A percentile compares a stretch with the other conserved stretches of the same genome.
phyloP scores from a whole-genome alignment of 2,797 vertebrate species.

The Pseudomugil gertrudae region DNA sequence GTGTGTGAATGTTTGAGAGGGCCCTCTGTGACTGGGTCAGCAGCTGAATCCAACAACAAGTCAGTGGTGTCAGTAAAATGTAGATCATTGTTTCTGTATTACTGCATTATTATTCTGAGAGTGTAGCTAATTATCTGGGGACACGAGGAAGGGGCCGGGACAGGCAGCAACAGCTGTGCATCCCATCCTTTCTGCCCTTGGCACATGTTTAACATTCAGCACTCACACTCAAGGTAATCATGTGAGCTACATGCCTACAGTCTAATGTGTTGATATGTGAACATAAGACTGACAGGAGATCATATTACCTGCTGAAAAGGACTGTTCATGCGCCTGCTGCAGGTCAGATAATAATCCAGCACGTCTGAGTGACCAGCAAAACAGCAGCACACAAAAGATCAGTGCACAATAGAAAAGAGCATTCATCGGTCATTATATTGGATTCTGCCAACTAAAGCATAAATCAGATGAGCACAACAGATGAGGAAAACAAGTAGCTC shows the following conservation, averaged over 20 bases:
- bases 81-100: slow-evolving; percentile 6
- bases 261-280: slow-evolving; percentile 10
- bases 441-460: slow-evolving; percentile 44
- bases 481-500: slow-evolving; percentile 17
- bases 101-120: slow-evolving; percentile 21
- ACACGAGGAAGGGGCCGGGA: slow-evolving; percentile 19
- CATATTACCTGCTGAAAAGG: slow-evolving; percentile 91
- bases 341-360: slow-evolving; percentile 92
- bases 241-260: slow-evolving; percentile 22
- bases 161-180: slow-evolving; percentile 37
- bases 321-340: slow-evolving; percentile 86
- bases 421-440: slow-evolving; percentile 35
- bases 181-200: slow-evolving; percentile 25
- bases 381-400: slow-evolving; percentile 54
- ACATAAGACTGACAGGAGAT: slow-evolving; percentile 18
- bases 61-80: slow-evolving; percentile 23
- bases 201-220: slow-evolving; percentile 20
- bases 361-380: slow-evolving; percentile 83
- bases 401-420: slow-evolving; percentile 43
- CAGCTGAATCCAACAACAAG: slow-evolving; percentile 71
- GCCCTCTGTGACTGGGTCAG: slow-evolving; percentile 92
- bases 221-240: slow-evolving; percentile 6
- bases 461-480: slow-evolving; percentile 27
- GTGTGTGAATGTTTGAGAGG: slow-evolving; percentile 90
- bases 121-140: slow-evolving; percentile 8